phyloP scores from a whole-genome alignment of 1,140 invertebrate genomes.

The Conus ventricosus region DNA sequence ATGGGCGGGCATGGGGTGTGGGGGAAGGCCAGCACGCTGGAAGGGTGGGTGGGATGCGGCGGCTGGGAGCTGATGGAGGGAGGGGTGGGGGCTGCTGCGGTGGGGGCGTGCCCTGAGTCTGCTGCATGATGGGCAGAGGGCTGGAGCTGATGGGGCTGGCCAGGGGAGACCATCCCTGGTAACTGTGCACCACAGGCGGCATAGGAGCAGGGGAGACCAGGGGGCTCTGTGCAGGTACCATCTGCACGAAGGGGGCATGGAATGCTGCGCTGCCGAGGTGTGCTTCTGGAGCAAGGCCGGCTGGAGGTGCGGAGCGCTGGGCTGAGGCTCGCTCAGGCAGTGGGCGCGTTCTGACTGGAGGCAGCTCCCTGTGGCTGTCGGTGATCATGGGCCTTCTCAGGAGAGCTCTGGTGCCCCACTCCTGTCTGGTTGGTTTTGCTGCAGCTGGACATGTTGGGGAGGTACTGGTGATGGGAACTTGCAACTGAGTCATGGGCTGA shows the following conservation, averaged over 20 bases:
- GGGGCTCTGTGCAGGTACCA: not conserved
- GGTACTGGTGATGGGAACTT: not conserved
- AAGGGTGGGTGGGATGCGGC: not conserved
- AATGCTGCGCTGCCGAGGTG: not conserved
- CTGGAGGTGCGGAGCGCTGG: too few species aligned
- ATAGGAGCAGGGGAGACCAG: not conserved
- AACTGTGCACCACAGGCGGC: too few species aligned
- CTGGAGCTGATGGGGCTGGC: not conserved
- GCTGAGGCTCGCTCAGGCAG: too few species aligned
- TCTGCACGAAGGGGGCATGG: not conserved
- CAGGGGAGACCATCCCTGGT: not conserved
- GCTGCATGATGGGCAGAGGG: not conserved
- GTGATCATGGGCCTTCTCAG: not conserved
- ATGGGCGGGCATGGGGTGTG: not conserved
- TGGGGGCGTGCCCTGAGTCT: too few species aligned
- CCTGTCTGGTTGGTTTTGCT: not conserved
- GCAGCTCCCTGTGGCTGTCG: not conserved
- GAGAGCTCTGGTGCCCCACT: not conserved
- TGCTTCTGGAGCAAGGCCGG: too few species aligned
- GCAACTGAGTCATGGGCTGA: not conserved
- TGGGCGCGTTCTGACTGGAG: not conserved
- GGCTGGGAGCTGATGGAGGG: not conserved
- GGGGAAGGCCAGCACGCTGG: not conserved
- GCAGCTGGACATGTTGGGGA: not conserved
- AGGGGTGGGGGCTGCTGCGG: too few species aligned